Evolutionary conservation across 2,113 vertebrate genomes (phyloP).

Genomic region (Tachycineta bicolor): DNA sequence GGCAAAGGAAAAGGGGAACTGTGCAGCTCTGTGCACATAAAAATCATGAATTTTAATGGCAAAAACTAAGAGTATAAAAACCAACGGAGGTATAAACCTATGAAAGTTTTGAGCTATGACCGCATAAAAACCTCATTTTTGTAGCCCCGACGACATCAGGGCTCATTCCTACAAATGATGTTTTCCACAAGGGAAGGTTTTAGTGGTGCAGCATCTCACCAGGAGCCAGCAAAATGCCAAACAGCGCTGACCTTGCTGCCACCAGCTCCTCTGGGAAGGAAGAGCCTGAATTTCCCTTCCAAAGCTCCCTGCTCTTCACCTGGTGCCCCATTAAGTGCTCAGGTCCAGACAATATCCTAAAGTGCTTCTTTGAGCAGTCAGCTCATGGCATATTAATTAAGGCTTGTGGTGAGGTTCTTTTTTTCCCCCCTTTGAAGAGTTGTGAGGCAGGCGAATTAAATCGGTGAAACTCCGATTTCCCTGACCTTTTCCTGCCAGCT

Average conservation of each 20-base stretch:
- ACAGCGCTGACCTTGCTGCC: neutral
- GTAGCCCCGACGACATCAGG: neutral
- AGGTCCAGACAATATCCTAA: neutral
- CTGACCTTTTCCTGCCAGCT: neutral
- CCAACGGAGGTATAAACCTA: neutral
- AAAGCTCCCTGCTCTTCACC: neutral
- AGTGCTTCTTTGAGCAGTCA: neutral
- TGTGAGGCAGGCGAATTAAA: neutral
- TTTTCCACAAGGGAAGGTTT: neutral
- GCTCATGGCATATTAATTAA: constrained; percentile 28
- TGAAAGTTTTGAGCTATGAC: neutral
- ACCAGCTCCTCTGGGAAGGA: neutral
- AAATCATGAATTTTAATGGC: neutral
- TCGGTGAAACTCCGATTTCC: neutral
- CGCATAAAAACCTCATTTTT: neutral
- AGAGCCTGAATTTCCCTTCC: neutral
- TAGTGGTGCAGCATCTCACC: neutral
- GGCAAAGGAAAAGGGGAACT: neutral
- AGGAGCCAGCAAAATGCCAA: neutral
- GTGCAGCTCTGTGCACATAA: neutral
- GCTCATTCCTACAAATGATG: neutral
- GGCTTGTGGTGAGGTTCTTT: neutral
- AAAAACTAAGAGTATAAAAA: neutral
- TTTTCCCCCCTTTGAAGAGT: neutral
- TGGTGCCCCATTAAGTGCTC: neutral